Base-by-base conservation (phyloP, 2,797 vertebrate species). In the Sphaeramia orbicularis region DNA sequence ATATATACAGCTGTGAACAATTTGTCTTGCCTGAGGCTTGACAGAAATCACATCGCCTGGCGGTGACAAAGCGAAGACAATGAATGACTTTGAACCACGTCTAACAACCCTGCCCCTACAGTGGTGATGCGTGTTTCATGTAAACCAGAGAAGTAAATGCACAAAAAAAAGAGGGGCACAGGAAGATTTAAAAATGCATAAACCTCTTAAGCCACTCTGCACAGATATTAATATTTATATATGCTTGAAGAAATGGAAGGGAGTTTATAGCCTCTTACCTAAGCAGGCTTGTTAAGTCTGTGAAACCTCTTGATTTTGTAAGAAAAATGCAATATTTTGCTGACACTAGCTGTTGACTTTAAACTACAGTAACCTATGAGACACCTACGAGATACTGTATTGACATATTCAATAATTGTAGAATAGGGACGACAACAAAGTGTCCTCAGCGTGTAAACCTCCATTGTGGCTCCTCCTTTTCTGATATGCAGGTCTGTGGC, bases 151-250 rank as follows among this genome's bases (percentile, higher is more conserved):
- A 76, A 51, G 86, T 83, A 75, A 81, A 81, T 41, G 53, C 40
- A 50, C 21, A 55, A 58, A 75, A 67, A n/a, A 83, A 76, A 59
- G 50, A 58, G 10, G 47, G 41, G 72, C 66, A 78, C 21, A 9
- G 51, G 36, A 55, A 70, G 56, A 40, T 78, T 93, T 87, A 90
- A 93, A 91, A 87, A 93, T 93, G 70, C 73, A 93, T 90, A 82
- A 90, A 85, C 86, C 88, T 91, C 66, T 91, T 87, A 82, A 90
- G 74, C 76, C 76, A 80, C 83, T 85, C 79, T 37, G 49, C 24
- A 58, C 11, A 56, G 13, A 64, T 84, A 90, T 91, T 81, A 91
- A 92, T 91, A 92, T 92, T 92, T 87, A 91, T 87, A 76, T 43
- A 74, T 44, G 56, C 74, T 80, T 56, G 50, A 68, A 61, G 62